These are phyloP conservation scores for Drosophila diplacantha DNA, from an alignment of 2,888 invertebrate species.

Conservation along the genomic window DNA sequence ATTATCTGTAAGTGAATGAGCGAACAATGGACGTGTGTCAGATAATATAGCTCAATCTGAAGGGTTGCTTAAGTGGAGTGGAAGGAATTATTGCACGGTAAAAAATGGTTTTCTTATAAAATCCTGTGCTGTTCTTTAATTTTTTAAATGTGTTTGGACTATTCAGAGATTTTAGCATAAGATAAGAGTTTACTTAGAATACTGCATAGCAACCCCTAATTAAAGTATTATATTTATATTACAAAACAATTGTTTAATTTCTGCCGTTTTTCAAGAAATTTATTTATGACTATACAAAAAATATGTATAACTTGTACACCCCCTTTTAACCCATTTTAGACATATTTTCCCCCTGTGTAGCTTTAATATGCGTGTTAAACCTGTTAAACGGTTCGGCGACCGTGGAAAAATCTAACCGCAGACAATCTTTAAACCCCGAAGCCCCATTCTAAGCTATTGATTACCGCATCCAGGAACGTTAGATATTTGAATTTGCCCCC, in stretches of 20 bases:
- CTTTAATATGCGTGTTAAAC: slow-evolving; percentile 34
- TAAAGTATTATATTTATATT: no score
- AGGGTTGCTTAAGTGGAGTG: slow-evolving; percentile 53
- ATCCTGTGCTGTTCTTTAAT: no score
- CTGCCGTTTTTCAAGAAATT: no score
- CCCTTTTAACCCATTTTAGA: neutral
- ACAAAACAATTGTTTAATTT: no score
- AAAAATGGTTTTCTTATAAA: neutral
- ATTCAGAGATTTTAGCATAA: neutral
- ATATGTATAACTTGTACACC: no score
- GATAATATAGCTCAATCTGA: slow-evolving; percentile 29
- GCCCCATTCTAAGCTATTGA: slow-evolving; percentile 14
- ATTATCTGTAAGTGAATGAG: slow-evolving; percentile 81
- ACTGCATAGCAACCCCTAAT: no score
- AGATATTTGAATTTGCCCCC: slow-evolving; percentile 91
- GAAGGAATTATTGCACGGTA: slow-evolving; percentile 36
- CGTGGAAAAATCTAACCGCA: neutral
- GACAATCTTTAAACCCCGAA: slow-evolving; percentile 28
- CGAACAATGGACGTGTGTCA: slow-evolving; percentile 9
- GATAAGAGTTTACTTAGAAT: no score
- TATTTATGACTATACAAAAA: no score
- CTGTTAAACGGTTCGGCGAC: slow-evolving; percentile 37
- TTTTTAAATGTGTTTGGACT: neutral
- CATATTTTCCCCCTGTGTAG: slow-evolving; percentile 4
- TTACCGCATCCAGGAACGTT: slow-evolving; percentile 79